Base-by-base conservation (phyloP, 2,113 vertebrate genomes). In the Vidua macroura region DNA sequence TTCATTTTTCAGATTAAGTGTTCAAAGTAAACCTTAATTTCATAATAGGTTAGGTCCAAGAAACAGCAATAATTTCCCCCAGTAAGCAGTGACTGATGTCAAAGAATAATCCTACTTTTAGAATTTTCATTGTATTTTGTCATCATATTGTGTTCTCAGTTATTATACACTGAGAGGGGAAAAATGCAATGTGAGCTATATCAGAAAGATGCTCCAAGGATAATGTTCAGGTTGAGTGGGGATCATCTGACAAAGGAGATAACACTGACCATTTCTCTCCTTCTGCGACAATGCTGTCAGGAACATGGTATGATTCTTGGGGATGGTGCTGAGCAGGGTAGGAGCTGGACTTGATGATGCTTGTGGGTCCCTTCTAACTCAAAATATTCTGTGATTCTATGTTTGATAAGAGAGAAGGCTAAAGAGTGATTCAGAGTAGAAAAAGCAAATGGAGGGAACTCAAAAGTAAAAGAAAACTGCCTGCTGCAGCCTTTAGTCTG, bases 311-410 rank as follows among this genome's bases (percentile, higher is more conserved):
- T 79, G 41, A 48, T n/a, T 39, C 27, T 53, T 20, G 27, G 39
- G 48, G 23, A 24, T n/a, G 11, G 6, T 41, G 28, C 39, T 39
- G n/a, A 53, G 10, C 56, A 30, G 64, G 11, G 10, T 20, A 20
- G 20, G 41, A 43, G 8, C 0, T 63, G 20, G 20, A 41, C 56
- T 55, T 0, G 0, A 16, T 48, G 13, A 24, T 1, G 1, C 64
- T 46, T 62, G 19, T 30, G 8, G 9, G n/a, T 35, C 20, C 20
- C 66, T 55, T 63, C 30, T 24, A 48, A n/a, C 11, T 21, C 41
- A n/a, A 39, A n/a, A 41, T n/a, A 49, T 55, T 55, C n/a, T 30
- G 10, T 62, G 28, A 33, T 70, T 70, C 20, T 41, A 10, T 62
- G 31, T 80, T 49, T 48, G 9, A 19, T 73, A 13, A 64, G 44